Evolutionary conservation across 1,140 invertebrate species (phyloP), one percentile per base, ranked within the genome.

Genomic region (Drosophila novamexicana): DNA sequence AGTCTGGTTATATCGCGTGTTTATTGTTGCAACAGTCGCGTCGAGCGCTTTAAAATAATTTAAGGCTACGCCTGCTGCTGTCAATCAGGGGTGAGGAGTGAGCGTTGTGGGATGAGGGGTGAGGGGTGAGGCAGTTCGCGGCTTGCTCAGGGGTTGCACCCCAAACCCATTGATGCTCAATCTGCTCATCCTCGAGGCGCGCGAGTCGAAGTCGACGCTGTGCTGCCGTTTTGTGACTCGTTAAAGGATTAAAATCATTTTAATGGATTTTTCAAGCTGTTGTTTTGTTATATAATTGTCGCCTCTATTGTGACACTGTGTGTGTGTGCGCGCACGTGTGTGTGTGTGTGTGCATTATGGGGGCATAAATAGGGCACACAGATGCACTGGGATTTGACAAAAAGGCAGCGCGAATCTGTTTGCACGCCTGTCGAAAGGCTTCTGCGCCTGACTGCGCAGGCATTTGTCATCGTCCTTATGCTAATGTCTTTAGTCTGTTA

Each of bases 261-360:
- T 89, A 89, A 89, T 89, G 84, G 84, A 89, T 89, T 89, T 89
- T 89, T 89, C 84, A 89, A 89, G 84, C 84, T 89, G 84, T 89
- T 89, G 85, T 89, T 89, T 84, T 90, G 79, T 86, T 88, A 81
- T 82, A 88, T 86, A 86, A 86, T 86, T 86, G 83, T 86, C 77
- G 79, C 72, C 73, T 71, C 76, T 77, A 76, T 86, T 79, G 70
- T 85, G 53, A 47, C 50, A 42, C 39, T 65, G 52, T 50, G 52
- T 56, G 49, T 70, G 32, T 67, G 12, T 42, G 42, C 36, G 7
- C 52, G 9, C 52, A 7, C 54, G 12, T 61, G 22, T 59, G n/a
- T 69, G 37, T 75, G 18, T 64, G 36, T 45, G 50, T 57, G 58
- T 44, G 39, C 64, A 59, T 59, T 68, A 68, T 68, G 64, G 7